Base-by-base conservation (phyloP, 1,140 invertebrate genomes). In the Sarcophaga peregrina region DNA sequence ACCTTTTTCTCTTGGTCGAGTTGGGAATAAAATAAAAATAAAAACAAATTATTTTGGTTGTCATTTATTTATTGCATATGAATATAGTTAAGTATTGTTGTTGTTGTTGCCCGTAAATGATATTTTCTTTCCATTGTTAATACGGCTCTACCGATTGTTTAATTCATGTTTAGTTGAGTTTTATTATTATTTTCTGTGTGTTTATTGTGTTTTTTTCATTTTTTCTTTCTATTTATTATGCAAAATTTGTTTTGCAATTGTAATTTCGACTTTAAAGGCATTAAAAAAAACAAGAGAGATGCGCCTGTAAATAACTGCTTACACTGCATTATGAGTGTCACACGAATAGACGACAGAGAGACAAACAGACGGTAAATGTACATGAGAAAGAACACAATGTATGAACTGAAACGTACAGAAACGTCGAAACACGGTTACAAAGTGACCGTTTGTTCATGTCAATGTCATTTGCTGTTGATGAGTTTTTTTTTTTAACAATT, bases 221-320 rank as follows among this genome's bases (percentile, higher is more conserved):
- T 20, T 68, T 68, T 58, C 54, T 58, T 58, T 68, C 62, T 68
- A 68, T 68, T 68, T 68, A 68, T 68, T 68, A 68, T 68, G 62
- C 62, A 68, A 68, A 68, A 68, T 68, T 68, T 20, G 62, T 68
- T 68, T 68, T 68, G 62, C 58, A 68, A 68, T 68, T 68, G 62
- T 68, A 68, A 68, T 68, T n/a, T 68, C 20, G 62, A 68, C 20
- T 68, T 68, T 68, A 68, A 20, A 68, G 62, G 62, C 20, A 68
- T 2, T 37, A 37, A 37, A 37, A 37, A 37, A 37, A 37, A 37
- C 1, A 37, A 37, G 25, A 2, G 25, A 68, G 62, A 68, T 68
- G 62, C 62, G 62, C 62, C 62, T 68, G n/a, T 68, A 58, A 58
- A 58, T 58, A 58, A 58, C 54, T 58, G 54, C 54, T n/a, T 58